phyloP scores from a whole-genome alignment of 1,140 invertebrate species.

The Hyposmocoma kahamanoa region DNA sequence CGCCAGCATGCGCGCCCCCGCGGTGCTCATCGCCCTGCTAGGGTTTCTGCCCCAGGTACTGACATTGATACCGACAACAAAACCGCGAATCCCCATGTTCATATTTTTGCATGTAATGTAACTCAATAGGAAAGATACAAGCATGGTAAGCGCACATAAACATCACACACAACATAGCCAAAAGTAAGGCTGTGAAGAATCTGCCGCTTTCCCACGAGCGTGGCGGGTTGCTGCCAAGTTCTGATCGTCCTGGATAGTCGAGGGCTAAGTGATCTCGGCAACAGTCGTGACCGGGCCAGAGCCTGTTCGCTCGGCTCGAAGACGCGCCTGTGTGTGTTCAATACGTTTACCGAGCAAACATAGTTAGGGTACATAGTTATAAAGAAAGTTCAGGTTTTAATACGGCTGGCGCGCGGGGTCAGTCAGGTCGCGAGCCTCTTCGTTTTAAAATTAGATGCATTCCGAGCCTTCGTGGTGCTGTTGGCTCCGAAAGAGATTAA shows the following conservation, averaged over 20 bases:
- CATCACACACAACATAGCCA: too few species aligned
- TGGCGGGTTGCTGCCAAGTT: constrained; percentile 25
- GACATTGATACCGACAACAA: constrained; percentile 35
- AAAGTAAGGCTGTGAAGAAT: constrained; percentile 1
- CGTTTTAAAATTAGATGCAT: constrained; percentile 72
- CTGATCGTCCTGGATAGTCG: constrained; percentile 66
- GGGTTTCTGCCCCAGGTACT: constrained; percentile 70
- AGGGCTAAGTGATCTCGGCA: constrained; percentile 37
- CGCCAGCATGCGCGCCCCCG: constrained; percentile 69
- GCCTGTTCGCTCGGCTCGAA: constrained; percentile 27
- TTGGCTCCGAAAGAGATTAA: constrained; percentile 37
- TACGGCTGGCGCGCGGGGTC: constrained; percentile 60
- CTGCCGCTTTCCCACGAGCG: constrained; percentile 61
- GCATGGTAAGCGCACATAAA: too few species aligned
- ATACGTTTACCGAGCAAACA: constrained; percentile 65
- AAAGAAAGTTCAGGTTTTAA: constrained; percentile 72
- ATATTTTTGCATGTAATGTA: constrained; percentile 32
- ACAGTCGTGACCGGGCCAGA: constrained; percentile 60
- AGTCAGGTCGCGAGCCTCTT: constrained; percentile 67
- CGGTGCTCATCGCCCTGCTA: constrained; percentile 69
- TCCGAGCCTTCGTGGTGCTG: constrained; percentile 57
- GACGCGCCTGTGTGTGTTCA: constrained; percentile 53
- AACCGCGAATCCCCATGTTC: constrained; percentile 56
- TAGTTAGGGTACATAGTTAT: constrained; percentile 60
- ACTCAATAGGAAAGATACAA: too few species aligned